These are phyloP conservation scores for Ceratosolen solmsi DNA, from an alignment of 1,140 invertebrate genomes.

Conservation along the genomic window DNA sequence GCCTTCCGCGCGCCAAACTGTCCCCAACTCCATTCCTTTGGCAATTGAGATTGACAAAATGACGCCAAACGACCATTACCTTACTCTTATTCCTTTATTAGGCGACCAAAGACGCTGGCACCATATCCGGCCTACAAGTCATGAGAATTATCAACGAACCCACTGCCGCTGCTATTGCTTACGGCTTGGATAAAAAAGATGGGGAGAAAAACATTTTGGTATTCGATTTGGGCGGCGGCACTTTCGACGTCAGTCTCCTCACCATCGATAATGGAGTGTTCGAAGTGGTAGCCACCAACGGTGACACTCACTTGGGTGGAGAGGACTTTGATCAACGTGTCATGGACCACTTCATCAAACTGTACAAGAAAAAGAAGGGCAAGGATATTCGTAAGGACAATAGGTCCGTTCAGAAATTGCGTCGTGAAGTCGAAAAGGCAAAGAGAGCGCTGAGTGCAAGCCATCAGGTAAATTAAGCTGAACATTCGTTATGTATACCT, in stretches of 20 bases:
- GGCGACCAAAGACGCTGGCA: slow-evolving; percentile 94
- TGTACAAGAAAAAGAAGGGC: slow-evolving; percentile 99
- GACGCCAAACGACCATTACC: too few relatives aligned
- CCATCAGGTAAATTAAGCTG: slow-evolving; percentile 80
- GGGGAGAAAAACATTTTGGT: slow-evolving; percentile 99
- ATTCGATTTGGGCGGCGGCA: slow-evolving; percentile 99
- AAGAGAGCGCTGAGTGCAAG: slow-evolving; percentile 96
- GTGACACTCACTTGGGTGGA: slow-evolving; percentile 98
- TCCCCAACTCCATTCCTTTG: too few relatives aligned
- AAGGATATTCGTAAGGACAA: slow-evolving; percentile 98
- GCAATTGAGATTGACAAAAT: too few relatives aligned
- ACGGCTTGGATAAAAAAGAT: slow-evolving; percentile 99
- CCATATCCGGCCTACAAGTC: slow-evolving; percentile 93
- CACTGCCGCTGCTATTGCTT: slow-evolving; percentile 99
- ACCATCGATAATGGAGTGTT: slow-evolving; percentile 99
- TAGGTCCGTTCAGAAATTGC: slow-evolving; percentile 95
- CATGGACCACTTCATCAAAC: slow-evolving; percentile 98
- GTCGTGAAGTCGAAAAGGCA: slow-evolving; percentile 98
- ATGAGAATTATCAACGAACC: slow-evolving; percentile 99
- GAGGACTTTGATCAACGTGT: slow-evolving; percentile 99
- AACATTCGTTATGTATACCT: neutral
- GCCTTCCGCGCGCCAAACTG: too few relatives aligned
- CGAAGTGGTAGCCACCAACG: slow-evolving; percentile 96
- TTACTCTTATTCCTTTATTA: slow-evolving; percentile 63
- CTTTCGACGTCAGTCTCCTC: slow-evolving; percentile 98